Evolutionary conservation across 2,797 vertebrate genomes (phyloP).

Genomic region (Danio jaintianensis): DNA sequence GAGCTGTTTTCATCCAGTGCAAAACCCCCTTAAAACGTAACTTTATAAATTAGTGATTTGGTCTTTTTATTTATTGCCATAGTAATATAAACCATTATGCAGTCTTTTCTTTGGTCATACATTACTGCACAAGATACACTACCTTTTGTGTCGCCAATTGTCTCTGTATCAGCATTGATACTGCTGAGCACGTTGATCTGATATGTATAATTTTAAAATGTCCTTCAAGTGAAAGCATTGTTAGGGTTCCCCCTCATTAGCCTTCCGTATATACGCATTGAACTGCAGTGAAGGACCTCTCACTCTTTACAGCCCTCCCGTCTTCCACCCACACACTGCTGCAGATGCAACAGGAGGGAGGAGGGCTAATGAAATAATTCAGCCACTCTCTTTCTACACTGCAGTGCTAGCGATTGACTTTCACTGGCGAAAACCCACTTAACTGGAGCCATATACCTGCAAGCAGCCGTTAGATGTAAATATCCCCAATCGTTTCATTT

Average conservation of each 20-base stretch:
- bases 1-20: too few relatives aligned
- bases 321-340: slow-evolving; percentile 32
- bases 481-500: not conserved
- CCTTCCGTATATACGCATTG: slow-evolving; percentile 5
- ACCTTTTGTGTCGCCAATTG: not conserved
- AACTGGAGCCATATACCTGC: not conserved
- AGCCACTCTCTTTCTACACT: not conserved
- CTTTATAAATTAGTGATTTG: too few relatives aligned
- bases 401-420: slow-evolving; percentile 33
- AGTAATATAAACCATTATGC: not conserved
- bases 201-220: not conserved
- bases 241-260: not conserved
- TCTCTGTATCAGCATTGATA: not conserved
- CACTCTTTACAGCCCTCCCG: not conserved
- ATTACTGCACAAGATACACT: not conserved
- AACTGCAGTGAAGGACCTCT: slow-evolving; percentile 24
- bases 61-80: slow-evolving; percentile 1
- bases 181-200: too few relatives aligned
- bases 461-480: slow-evolving; percentile 3
- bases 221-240: not conserved
- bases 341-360: slow-evolving; percentile 46
- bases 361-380: slow-evolving; percentile 49
- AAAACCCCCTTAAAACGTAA: too few relatives aligned
- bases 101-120: not conserved
- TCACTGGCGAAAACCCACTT: slow-evolving; percentile 10